phyloP scores from a whole-genome alignment of 2,888 invertebrate genomes.

The Venustoraphidia nigricollis region DNA sequence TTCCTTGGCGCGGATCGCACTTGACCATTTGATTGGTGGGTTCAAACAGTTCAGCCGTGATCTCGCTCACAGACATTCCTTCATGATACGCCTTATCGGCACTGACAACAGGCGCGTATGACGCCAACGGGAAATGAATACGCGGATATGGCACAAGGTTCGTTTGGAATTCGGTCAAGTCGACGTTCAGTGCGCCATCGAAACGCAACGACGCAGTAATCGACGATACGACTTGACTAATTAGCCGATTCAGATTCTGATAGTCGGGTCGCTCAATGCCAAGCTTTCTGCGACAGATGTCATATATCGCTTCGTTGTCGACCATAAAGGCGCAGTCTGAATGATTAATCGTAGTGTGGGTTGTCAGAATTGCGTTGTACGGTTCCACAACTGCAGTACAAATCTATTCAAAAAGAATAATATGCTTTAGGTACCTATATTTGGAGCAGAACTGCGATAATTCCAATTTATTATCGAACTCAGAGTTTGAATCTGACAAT shows the following conservation, averaged over 20 bases:
- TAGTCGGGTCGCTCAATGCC: slow-evolving; percentile 74
- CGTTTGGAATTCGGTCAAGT: slow-evolving; percentile 82
- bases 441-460: neutral
- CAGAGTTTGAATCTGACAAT: neutral
- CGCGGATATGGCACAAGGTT: slow-evolving; percentile 85
- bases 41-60: slow-evolving; percentile 81
- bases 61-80: slow-evolving; percentile 62
- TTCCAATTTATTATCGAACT: neutral
- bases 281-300: slow-evolving; percentile 74
- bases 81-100: slow-evolving; percentile 59
- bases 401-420: slow-evolving; percentile 33
- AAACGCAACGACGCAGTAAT: slow-evolving; percentile 79
- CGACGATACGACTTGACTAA: slow-evolving; percentile 73
- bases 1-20: slow-evolving; percentile 68
- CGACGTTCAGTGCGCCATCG: slow-evolving; percentile 79
- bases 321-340: slow-evolving; percentile 90
- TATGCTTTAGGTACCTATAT: neutral
- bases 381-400: slow-evolving; percentile 91
- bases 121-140: slow-evolving; percentile 73
- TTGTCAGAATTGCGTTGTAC: slow-evolving; percentile 82
- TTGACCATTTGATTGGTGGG: slow-evolving; percentile 82
- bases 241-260: slow-evolving; percentile 69
- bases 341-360: slow-evolving; percentile 74
- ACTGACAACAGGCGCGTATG: slow-evolving; percentile 58
- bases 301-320: slow-evolving; percentile 91